These are phyloP conservation scores for Marmota flaviventris DNA, from an alignment of 2,113 vertebrate genomes.

Conservation along the genomic window DNA sequence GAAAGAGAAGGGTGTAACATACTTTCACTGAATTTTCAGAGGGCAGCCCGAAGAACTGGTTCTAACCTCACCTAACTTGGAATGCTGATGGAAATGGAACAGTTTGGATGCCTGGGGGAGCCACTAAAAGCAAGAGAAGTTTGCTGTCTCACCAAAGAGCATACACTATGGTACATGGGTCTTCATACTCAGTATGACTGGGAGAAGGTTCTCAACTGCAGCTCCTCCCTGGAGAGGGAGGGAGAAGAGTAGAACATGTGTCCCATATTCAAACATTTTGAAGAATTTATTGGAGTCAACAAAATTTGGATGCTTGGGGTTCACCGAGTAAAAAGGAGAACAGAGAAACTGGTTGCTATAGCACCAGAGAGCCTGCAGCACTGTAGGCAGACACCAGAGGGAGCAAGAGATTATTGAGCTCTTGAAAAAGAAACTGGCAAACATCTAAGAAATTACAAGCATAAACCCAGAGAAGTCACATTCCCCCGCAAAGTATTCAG, in stretches of 20 bases:
- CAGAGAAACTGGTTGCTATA: not conserved
- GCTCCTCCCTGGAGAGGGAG: not conserved
- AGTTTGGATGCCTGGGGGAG: not conserved
- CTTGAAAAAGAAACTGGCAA: not conserved
- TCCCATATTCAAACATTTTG: not conserved
- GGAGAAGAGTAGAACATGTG: not conserved
- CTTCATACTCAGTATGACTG: not conserved
- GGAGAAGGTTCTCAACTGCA: not conserved
- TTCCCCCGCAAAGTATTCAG: not conserved
- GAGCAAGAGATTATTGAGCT: slow-evolving; percentile 43
- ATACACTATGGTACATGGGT: not conserved
- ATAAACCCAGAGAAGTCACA: not conserved
- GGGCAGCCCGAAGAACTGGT: not conserved
- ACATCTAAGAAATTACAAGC: not conserved
- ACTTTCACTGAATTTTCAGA: not conserved
- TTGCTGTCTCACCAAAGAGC: not conserved
- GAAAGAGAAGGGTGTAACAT: not conserved
- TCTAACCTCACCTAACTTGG: not conserved
- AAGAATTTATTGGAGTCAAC: not conserved
- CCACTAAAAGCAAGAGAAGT: not conserved
- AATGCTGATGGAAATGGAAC: not conserved
- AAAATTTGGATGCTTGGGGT: not conserved
- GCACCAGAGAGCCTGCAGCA: slow-evolving; percentile 22
- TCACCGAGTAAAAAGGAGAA: not conserved
- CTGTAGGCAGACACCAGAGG: slow-evolving; percentile 52